A percentile compares a stretch with the other conserved stretches of the same genome.
These are phyloP conservation scores for Staurois parvus DNA, from an alignment of 2,797 vertebrate species.

Conservation along the genomic window DNA sequence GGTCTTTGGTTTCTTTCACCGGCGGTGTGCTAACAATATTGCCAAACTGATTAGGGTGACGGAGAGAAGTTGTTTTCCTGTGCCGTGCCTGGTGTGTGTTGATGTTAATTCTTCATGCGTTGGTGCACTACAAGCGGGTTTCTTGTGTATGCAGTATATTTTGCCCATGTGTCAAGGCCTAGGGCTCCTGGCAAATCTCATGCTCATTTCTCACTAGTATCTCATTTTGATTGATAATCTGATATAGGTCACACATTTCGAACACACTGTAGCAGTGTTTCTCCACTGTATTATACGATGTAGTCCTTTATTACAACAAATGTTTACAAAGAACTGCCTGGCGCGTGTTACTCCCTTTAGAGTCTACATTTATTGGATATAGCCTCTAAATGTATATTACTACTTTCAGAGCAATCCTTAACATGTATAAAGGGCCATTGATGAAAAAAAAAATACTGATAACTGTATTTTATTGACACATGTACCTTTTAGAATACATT, in stretches of 20 bases:
- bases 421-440: too few relatives aligned
- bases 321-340: background rate
- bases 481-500: too few relatives aligned
- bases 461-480: too few relatives aligned
- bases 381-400: too few relatives aligned
- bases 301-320: background rate
- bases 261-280: background rate
- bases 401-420: too few relatives aligned
- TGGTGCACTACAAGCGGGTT: conserved; percentile 70
- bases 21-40: conserved; percentile 74
- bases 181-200: conserved; percentile 70
- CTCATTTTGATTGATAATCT: conserved; percentile 53
- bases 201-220: conserved; percentile 70
- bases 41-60: conserved; percentile 42
- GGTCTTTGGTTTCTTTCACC: conserved; percentile 81
- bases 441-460: too few relatives aligned
- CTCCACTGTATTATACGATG: background rate
- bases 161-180: conserved; percentile 64
- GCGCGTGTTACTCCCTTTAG: background rate
- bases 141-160: conserved; percentile 73
- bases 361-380: too few relatives aligned
- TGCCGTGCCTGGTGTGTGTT: conserved; percentile 74
- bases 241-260: conserved; percentile 23
- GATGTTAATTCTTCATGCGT: conserved; percentile 74
- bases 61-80: conserved; percentile 73